These are phyloP conservation scores for Bombus sibiricus DNA, from an alignment of 1,140 invertebrate species.

Conservation along the genomic window DNA sequence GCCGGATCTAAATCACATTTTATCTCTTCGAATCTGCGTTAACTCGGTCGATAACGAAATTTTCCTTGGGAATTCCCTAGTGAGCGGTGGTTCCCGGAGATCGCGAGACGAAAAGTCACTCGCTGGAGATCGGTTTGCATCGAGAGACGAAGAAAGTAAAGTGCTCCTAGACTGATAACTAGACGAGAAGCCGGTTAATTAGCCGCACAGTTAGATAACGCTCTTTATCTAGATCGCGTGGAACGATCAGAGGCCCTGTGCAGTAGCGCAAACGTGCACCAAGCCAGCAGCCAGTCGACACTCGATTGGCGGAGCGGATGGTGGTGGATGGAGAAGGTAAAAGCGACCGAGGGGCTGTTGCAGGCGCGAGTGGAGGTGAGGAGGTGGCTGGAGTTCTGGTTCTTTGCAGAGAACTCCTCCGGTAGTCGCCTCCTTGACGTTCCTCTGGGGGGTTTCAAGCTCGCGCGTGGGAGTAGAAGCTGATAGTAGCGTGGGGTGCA, in stretches of 20 bases:
- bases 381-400: conserved; percentile 40
- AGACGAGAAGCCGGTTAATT: conserved; percentile 40
- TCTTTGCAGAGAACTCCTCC: conserved; percentile 64
- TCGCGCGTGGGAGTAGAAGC: conserved; percentile 59
- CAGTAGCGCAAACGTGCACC: conserved; percentile 42
- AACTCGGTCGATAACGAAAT: conserved; percentile 23
- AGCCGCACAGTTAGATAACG: conserved; percentile 40
- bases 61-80: neutral
- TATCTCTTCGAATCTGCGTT: neutral
- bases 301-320: conserved; percentile 43
- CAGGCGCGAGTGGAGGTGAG: neutral
- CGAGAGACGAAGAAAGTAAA: conserved; percentile 7
- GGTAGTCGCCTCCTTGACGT: conserved; percentile 70
- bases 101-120: neutral
- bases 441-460: conserved; percentile 67
- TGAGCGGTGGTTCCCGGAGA: neutral
- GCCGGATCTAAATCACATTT: neutral
- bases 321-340: conserved; percentile 3
- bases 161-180: conserved; percentile 24
- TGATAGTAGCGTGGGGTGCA: conserved; percentile 69
- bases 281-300: conserved; percentile 46
- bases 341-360: conserved; percentile 7
- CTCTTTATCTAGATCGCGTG: conserved; percentile 40
- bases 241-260: conserved; percentile 41
- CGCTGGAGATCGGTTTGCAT: neutral